Evolutionary conservation across 2,888 invertebrate genomes (phyloP).

Genomic region (Xanthia togata): DNA sequence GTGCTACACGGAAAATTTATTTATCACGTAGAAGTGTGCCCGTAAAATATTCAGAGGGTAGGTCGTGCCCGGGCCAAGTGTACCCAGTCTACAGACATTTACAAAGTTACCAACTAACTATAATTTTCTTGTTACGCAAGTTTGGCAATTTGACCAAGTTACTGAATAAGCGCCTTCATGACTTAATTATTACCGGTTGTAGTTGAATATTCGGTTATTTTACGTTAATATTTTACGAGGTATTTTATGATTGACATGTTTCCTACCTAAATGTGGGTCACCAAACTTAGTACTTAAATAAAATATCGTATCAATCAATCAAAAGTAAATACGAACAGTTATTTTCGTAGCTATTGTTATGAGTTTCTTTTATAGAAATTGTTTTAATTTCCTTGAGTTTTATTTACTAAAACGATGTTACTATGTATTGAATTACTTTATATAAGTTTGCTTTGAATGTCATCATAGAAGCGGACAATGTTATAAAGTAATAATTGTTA

Average conservation of each 20-base stretch:
- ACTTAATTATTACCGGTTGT: slow-evolving; percentile 41
- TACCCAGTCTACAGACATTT: slow-evolving; percentile 21
- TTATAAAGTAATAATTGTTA: too few species aligned
- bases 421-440: slow-evolving; percentile 5
- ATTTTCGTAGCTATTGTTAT: slow-evolving; percentile 25
- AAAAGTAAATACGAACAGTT: slow-evolving; percentile 36
- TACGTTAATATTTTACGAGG: slow-evolving; percentile 20
- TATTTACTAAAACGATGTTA: not conserved
- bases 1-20: slow-evolving; percentile 25
- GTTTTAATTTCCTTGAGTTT: slow-evolving; percentile 24
- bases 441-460: slow-evolving; percentile 8
- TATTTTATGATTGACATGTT: slow-evolving; percentile 73
- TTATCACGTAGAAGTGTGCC: slow-evolving; percentile 36
- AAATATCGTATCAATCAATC: slow-evolving; percentile 51
- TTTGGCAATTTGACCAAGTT: slow-evolving; percentile 50
- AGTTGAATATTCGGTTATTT: slow-evolving; percentile 39
- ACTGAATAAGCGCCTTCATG: slow-evolving; percentile 28
- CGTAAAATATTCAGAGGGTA: slow-evolving; percentile 59
- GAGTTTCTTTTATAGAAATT: slow-evolving; percentile 17
- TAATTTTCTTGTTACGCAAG: slow-evolving; percentile 49
- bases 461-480: not conserved
- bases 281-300: slow-evolving; percentile 43
- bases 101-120: slow-evolving; percentile 48
- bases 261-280: slow-evolving; percentile 66
- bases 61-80: slow-evolving; percentile 40